Conservation (phyloP, 2,888 invertebrate genomes). For the Nymphalis c-album region DNA sequence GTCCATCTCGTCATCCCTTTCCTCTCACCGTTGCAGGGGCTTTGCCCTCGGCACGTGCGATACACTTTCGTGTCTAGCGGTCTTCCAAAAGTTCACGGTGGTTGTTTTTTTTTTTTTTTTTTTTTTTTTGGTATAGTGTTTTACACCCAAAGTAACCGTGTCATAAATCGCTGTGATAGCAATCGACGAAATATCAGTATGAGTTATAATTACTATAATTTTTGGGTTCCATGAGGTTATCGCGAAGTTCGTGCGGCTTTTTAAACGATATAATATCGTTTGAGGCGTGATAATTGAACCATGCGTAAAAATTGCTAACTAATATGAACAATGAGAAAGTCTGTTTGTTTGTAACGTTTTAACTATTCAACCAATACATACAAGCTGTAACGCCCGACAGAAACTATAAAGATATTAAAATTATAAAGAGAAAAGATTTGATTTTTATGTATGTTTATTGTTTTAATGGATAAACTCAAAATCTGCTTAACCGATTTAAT, state of each 20-base stretch:
- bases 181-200: not conserved
- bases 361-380: too few species aligned
- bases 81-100: not conserved
- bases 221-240: conserved; percentile 2
- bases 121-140: not conserved
- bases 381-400: too few species aligned
- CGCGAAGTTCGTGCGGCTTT: not conserved
- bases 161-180: not conserved
- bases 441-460: too few species aligned
- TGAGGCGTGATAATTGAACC: not conserved
- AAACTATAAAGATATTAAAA: too few species aligned
- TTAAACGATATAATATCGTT: not conserved
- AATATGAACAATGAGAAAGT: too few species aligned
- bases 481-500: too few species aligned
- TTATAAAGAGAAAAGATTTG: too few species aligned
- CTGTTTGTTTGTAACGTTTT: too few species aligned
- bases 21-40: conserved; percentile 40
- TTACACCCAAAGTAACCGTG: not conserved
- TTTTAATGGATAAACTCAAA: too few species aligned
- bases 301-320: too few species aligned
- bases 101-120: not conserved
- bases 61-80: conserved; percentile 29
- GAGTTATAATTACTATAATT: conserved; percentile 4
- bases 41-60: conserved; percentile 44
- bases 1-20: conserved; percentile 21